Conservation (phyloP, 2,113 vertebrate species). For the Pedetes capensis region DNA sequence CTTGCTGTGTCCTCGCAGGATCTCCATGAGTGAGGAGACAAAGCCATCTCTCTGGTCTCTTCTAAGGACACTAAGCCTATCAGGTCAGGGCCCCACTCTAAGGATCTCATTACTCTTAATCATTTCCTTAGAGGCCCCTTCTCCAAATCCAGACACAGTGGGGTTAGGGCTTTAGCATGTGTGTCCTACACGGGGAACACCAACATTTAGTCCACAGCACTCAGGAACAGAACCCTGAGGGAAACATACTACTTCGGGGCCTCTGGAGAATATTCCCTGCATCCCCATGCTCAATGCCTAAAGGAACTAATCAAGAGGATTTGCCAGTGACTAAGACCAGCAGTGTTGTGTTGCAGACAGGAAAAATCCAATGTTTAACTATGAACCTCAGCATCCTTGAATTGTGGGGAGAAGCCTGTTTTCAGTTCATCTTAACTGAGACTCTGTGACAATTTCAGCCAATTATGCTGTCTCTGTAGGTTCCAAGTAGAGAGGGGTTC, state of each 20-base stretch:
- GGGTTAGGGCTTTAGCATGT: background rate
- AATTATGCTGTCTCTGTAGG: background rate
- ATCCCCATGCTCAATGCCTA: background rate
- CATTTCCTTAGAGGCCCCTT: background rate
- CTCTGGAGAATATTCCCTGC: background rate
- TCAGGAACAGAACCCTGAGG: background rate
- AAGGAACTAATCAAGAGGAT: background rate
- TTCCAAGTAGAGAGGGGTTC: background rate
- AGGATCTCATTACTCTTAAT: background rate
- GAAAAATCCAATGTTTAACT: constrained; percentile 14
- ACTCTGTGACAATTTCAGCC: constrained; percentile 3
- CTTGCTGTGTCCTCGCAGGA: background rate
- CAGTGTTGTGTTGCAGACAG: background rate
- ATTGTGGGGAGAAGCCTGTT: background rate
- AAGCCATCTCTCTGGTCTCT: background rate
- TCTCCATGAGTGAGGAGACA: background rate
- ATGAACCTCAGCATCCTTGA: background rate
- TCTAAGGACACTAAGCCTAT: background rate
- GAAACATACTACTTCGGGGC: rapidly evolving
- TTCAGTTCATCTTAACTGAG: constrained; percentile 20
- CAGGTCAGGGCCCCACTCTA: background rate
- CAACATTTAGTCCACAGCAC: background rate
- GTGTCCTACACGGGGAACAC: background rate
- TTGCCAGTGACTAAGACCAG: background rate
- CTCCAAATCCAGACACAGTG: background rate